Evolutionary conservation across 2,888 invertebrate genomes (phyloP), one percentile per base, ranked within the genome.

Genomic region (Drosophila lutescens): DNA sequence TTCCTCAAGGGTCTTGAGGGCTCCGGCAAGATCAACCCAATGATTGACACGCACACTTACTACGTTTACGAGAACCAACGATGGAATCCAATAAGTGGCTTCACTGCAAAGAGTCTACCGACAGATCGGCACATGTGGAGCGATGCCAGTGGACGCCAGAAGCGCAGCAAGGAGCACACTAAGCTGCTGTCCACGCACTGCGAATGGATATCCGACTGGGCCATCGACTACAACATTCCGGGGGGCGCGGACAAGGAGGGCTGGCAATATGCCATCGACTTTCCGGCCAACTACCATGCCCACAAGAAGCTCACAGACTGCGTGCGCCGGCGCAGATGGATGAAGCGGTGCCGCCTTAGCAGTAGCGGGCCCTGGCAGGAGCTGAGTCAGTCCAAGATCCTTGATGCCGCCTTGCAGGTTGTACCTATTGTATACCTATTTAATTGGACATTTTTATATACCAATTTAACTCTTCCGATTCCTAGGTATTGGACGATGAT

Each of bases 191-290:
- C 96, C 41, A 95, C 95, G 80, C 96, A 97, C 89, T 98, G 98
- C 96, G 96, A 96, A 88, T 98, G 98, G 98, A 90, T 92, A 15
- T 96, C 97, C 0, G 98, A 98, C 90, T 98, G 98, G 98, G 94
- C 96, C 91, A 94, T 98, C n/a, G 98, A 98, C 92, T 98, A 96
- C 90, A 96, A 96, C 89, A 96, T 96, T 9, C 96, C 97, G 0
- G 97, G 97, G 1, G 98, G 98, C 2, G 97, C 97, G 0, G 98
- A 98, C 91, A 94, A 94, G 66, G 97, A 98, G 78, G 98, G 98
- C 2, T 98, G 98, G 98, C 98, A 98, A 90, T 98, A 98, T 92
- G 98, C 98, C 0, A 95, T 97, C 1, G 98, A 98, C 92, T 98
- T 98, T 90, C 97, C 98, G 1, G 95, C 96, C 1, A 94, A 95